Evolutionary conservation across 35 echinoderm and acorn worm genomes (phyloP), one percentile per base, ranked within the genome.

Genomic region (Hemicentrotus pulcherrimus): DNA sequence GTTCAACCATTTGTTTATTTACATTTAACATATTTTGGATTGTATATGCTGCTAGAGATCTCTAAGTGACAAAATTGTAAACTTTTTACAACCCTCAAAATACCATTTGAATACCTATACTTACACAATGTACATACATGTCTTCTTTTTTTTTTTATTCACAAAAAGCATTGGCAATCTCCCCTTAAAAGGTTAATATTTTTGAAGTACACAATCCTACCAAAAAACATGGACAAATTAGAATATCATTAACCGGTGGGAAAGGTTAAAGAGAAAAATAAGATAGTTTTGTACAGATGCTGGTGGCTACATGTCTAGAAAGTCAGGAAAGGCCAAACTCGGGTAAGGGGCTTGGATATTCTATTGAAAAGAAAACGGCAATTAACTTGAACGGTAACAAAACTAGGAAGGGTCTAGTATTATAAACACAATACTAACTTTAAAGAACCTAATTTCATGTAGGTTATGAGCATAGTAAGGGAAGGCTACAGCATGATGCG

Each of bases 21-120:
- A 78, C 65, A 78, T 78, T 78, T 28, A n/a, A 7, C 52, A 8
- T 78, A 28, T 28, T 28, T 50, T 11, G 10, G 50, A 14, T 55
- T 55, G 50, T 55, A 55, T 78, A 78, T n/a, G 22, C 22, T 78
- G 22, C 65, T 78, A 78, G 22, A 22, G 7, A 8, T 24, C 24
- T 70, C 18, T 28, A 24, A 5, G 4, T 70, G 61, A 70, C 61
- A 70, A 78, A 10, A 78, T 7, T 78, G 65, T 78, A 78, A 78
- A 78, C 65, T 78, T 78, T 78, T 78, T 78, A 78, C 65, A 78
- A 28, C 65, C 65, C 65, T 78, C 65, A 78, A 78, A 78, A 78
- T 78, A 78, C 28, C 65, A 28, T 78, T 78, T 78, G 65, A 78
- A 78, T 78, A 78, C 65, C 22, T 78, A 78, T 78, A 78, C 65